phyloP scores from a whole-genome alignment of 2,888 invertebrate genomes.

The Cataglyphis albicans region DNA sequence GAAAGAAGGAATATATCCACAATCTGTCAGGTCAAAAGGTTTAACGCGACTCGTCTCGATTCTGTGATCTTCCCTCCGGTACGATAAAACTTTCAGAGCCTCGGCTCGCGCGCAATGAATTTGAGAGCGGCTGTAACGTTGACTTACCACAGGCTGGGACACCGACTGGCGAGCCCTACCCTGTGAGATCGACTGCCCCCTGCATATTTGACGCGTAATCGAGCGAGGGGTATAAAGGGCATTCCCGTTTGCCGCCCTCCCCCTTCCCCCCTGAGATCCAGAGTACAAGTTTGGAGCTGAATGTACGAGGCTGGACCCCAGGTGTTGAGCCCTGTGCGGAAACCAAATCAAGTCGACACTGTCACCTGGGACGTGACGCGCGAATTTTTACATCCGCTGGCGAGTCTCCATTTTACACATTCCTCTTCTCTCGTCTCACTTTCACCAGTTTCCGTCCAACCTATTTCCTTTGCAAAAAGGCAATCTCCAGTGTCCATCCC shows the following conservation, averaged over 20 bases:
- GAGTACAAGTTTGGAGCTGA: conserved; percentile 80
- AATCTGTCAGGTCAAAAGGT: background rate
- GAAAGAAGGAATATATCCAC: background rate
- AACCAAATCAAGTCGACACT: conserved; percentile 86
- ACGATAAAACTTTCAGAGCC: conserved; percentile 25
- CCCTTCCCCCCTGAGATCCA: conserved; percentile 51
- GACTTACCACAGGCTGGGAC: conserved; percentile 19
- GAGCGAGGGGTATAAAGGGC: background rate
- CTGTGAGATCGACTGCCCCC: conserved; percentile 1
- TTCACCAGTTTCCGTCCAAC: background rate
- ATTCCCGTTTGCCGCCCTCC: background rate
- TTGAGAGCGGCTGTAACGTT: conserved; percentile 11
- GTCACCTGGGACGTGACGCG: conserved; percentile 86
- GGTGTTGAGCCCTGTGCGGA: conserved; percentile 86
- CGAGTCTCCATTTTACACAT: conserved; percentile 65
- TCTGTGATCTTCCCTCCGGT: background rate
- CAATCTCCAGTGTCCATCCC: conserved; percentile 22
- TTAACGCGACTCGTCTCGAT: conserved; percentile 10
- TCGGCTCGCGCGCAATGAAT: conserved; percentile 21
- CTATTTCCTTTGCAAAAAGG: background rate
- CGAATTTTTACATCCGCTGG: conserved; percentile 78
- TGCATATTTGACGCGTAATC: conserved; percentile 38
- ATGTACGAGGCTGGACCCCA: conserved; percentile 86
- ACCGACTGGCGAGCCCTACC: background rate
- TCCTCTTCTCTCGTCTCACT: background rate